Percentiles rank a stretch among this genome's conserved stretches.
Evolutionary conservation across 2,888 invertebrate species (phyloP).

Genomic region (Suillia variegata): DNA sequence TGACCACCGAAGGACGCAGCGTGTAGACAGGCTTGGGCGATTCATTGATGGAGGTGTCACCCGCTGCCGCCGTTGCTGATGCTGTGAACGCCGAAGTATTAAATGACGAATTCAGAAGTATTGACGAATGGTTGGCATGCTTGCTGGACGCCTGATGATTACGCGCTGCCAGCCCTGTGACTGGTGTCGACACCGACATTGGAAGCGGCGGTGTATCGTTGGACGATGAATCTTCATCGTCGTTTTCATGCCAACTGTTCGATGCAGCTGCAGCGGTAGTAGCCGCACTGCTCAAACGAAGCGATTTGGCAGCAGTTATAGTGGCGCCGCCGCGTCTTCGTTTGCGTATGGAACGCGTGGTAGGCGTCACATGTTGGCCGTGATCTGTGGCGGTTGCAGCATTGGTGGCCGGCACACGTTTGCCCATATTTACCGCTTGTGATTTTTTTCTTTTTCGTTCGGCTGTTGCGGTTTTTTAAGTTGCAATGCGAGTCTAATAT

Average conservation of each 20-base stretch:
- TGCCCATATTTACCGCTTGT: slow-evolving; percentile 44
- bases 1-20: slow-evolving; percentile 62
- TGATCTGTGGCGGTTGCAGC: slow-evolving; percentile 25
- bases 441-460: background rate
- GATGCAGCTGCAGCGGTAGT: slow-evolving; percentile 21
- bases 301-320: slow-evolving; percentile 28
- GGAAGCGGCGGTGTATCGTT: slow-evolving; percentile 35
- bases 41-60: slow-evolving; percentile 39
- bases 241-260: slow-evolving; percentile 49
- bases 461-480: no score
- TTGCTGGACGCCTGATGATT: slow-evolving; percentile 35
- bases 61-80: background rate
- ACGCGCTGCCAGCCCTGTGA: slow-evolving; percentile 8
- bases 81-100: slow-evolving; percentile 21
- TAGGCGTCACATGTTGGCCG: slow-evolving; percentile 34
- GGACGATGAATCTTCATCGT: slow-evolving; percentile 54
- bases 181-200: no score
- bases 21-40: slow-evolving; percentile 63
- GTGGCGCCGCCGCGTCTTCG: slow-evolving; percentile 43
- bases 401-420: slow-evolving; percentile 40
- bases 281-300: slow-evolving; percentile 31
- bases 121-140: slow-evolving; percentile 39
- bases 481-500: no score
- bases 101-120: slow-evolving; percentile 39
- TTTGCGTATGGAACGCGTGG: slow-evolving; percentile 46